A percentile compares a stretch with the other conserved stretches of the same genome.
These are phyloP conservation scores for Hymenochirus boettgeri DNA, from an alignment of 2,113 vertebrate genomes.

Conservation along the genomic window DNA sequence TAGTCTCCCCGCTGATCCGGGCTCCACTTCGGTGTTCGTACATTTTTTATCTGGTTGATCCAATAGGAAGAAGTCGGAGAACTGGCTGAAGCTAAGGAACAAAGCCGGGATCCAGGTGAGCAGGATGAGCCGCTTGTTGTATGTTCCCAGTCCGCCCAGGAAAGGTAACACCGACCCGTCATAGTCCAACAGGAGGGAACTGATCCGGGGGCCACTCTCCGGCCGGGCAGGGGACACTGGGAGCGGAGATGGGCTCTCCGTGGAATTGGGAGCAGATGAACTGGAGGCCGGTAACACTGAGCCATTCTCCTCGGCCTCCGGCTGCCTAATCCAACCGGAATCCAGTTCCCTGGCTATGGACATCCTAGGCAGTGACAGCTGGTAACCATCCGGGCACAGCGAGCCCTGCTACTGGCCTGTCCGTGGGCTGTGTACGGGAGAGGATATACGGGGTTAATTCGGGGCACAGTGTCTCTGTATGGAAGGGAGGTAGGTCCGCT, in stretches of 20 bases:
- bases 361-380: conserved; percentile 50
- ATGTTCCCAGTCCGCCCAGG: conserved; percentile 81
- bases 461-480: no score
- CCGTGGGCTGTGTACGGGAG: no score
- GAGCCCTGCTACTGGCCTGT: no score
- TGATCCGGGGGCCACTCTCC: conserved; percentile 50
- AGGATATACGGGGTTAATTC: no score
- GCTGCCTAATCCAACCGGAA: conserved; percentile 48
- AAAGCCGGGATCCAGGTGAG: conserved; percentile 94
- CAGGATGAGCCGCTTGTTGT: conserved; percentile 85
- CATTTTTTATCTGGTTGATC: conserved; percentile 83
- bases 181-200: conserved; percentile 78
- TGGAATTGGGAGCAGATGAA: conserved; percentile 37
- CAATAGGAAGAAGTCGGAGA: conserved; percentile 92
- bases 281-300: conserved; percentile 54
- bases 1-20: no score
- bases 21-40: conserved; percentile 43
- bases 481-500: no score
- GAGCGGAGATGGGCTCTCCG: conserved; percentile 18
- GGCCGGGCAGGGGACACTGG: conserved; percentile 43
- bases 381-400: not conserved
- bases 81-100: conserved; percentile 92
- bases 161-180: conserved; percentile 88
- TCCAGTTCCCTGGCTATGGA: conserved; percentile 65
- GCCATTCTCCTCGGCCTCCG: conserved; percentile 62